Percentiles rank a stretch among this genome's conserved stretches.
Conservation (phyloP, 2,113 vertebrate species). For the Miniopterus natalensis region DNA sequence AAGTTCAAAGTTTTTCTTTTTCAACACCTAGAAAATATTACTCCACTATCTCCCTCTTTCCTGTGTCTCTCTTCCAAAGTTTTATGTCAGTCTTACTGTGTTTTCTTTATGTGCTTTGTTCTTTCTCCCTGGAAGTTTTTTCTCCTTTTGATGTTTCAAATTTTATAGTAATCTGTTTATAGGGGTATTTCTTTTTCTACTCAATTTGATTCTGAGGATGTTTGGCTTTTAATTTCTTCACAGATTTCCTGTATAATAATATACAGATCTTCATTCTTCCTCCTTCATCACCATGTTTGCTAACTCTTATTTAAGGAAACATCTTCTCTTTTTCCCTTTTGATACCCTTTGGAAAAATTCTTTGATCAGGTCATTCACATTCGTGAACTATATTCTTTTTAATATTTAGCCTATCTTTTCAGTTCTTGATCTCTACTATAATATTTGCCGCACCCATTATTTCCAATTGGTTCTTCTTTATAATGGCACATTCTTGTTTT, state of each 20-base stretch:
- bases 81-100: conserved; percentile 33
- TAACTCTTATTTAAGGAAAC: not conserved
- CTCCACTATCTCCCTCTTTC: not conserved
- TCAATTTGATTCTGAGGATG: not conserved
- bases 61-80: conserved; percentile 37
- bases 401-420: conserved; percentile 18
- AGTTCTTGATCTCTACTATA: conserved; percentile 12
- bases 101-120: conserved; percentile 53
- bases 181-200: not conserved
- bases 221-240: conserved; percentile 40
- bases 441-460: not conserved
- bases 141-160: conserved; percentile 40
- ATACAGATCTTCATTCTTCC: not conserved
- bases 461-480: not conserved
- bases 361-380: not conserved
- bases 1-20: conserved; percentile 62
- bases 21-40: conserved; percentile 52
- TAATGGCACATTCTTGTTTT: not conserved
- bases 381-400: not conserved
- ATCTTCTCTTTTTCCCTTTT: not conserved
- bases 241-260: not conserved
- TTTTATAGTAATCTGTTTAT: conserved; percentile 25
- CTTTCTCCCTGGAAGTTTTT: not conserved
- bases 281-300: not conserved
- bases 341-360: not conserved